phyloP scores from a whole-genome alignment of 1,140 invertebrate species.

The Vollenhovia emeryi region DNA sequence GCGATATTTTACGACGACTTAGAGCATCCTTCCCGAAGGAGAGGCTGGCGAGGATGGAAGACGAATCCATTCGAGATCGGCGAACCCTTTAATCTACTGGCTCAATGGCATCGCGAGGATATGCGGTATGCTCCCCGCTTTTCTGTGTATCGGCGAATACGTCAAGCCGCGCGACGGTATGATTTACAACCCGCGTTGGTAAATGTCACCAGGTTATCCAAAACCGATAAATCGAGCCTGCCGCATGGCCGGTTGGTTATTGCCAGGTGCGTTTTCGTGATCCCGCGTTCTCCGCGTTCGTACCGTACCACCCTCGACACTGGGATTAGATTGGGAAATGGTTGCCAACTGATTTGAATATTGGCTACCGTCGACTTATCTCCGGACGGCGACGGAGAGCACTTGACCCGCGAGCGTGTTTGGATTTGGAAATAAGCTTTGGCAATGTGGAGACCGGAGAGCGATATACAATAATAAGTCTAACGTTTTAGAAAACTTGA shows the following conservation, averaged over 20 bases:
- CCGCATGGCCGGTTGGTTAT: slow-evolving; percentile 48
- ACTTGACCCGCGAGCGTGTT: slow-evolving; percentile 55
- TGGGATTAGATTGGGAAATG: slow-evolving; percentile 70
- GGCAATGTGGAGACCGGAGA: background rate
- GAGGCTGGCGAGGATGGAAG: slow-evolving; percentile 13
- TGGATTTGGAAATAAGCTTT: slow-evolving; percentile 48
- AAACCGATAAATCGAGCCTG: slow-evolving; percentile 71
- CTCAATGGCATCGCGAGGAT: slow-evolving; percentile 32
- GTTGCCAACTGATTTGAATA: slow-evolving; percentile 75
- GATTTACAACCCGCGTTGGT: slow-evolving; percentile 62
- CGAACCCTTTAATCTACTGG: slow-evolving; percentile 54
- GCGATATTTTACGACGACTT: slow-evolving; percentile 56
- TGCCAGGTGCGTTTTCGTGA: slow-evolving; percentile 67
- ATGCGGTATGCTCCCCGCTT: slow-evolving; percentile 17
- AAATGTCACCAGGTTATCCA: slow-evolving; percentile 71
- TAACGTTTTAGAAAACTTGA: background rate
- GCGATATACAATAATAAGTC: background rate
- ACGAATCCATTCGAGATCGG: slow-evolving; percentile 49
- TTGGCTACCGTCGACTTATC: slow-evolving; percentile 71
- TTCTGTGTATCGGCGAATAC: slow-evolving; percentile 54
- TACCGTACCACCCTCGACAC: slow-evolving; percentile 40
- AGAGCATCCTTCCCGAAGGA: slow-evolving; percentile 13
- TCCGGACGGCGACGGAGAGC: slow-evolving; percentile 32
- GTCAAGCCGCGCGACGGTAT: slow-evolving; percentile 61
- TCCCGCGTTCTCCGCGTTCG: slow-evolving; percentile 9